Conservation (phyloP, 2,113 vertebrate genomes). For the Anhinga anhinga region DNA sequence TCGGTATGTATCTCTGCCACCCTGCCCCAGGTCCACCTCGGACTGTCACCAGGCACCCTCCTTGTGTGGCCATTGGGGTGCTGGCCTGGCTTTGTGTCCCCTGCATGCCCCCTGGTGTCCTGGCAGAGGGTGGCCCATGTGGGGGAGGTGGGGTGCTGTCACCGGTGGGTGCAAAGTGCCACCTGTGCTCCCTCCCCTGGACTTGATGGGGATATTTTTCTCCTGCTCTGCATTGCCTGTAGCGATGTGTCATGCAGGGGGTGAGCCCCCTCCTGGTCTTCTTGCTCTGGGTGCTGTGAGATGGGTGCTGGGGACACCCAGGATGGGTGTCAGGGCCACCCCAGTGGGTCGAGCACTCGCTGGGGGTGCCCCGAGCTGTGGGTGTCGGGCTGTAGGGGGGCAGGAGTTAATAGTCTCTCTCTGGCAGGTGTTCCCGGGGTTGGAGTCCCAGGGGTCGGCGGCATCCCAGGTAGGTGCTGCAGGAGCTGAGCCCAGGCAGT, state of each 20-base stretch:
- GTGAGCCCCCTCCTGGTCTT: background rate
- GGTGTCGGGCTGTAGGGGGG: fast-evolving
- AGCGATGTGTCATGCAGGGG: background rate
- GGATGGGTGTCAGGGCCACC: background rate
- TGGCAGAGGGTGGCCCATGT: fast-evolving
- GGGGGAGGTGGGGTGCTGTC: background rate
- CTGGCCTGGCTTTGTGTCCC: background rate
- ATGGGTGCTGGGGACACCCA: background rate
- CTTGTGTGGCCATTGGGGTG: fast-evolving
- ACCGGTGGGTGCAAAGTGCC: background rate
- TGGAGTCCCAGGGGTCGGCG: conserved; percentile 36
- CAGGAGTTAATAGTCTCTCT: background rate
- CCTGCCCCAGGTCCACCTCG: background rate
- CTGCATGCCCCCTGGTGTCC: fast-evolving
- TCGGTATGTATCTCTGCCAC: conserved; percentile 34
- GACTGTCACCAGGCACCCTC: background rate
- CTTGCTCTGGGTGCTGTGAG: background rate
- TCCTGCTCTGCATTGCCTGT: background rate
- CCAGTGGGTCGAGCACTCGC: background rate
- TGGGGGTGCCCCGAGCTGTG: fast-evolving
- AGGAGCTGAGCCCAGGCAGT: background rate
- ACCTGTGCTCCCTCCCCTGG: background rate
- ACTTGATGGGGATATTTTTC: background rate
- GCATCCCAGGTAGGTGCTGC: conserved; percentile 22
- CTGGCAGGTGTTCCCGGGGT: conserved; percentile 13